phyloP scores from a whole-genome alignment of 2,888 invertebrate genomes.

The Drosophila meridiana region DNA sequence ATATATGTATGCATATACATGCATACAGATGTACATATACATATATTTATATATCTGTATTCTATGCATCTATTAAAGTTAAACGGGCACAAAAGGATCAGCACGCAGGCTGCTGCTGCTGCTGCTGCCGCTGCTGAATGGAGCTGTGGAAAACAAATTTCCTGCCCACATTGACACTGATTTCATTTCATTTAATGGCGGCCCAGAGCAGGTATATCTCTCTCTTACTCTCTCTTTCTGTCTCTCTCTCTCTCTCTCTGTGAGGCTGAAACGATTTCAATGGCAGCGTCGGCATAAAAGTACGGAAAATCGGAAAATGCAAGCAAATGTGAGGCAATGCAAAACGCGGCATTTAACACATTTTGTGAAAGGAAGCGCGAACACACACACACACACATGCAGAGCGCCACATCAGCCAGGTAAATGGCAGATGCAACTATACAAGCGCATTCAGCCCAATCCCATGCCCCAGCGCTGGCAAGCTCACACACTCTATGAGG shows the following conservation, averaged over 20 bases:
- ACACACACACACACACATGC: slow-evolving; percentile 7
- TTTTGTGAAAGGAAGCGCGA: slow-evolving; percentile 62
- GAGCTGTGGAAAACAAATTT: slow-evolving; percentile 60
- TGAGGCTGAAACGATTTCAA: slow-evolving; percentile 53
- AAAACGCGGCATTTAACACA: slow-evolving; percentile 80
- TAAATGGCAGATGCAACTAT: slow-evolving; percentile 29
- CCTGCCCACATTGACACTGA: slow-evolving; percentile 78
- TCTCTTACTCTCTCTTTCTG: background rate
- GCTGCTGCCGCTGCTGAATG: slow-evolving; percentile 21
- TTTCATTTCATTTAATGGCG: slow-evolving; percentile 67
- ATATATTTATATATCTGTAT: background rate
- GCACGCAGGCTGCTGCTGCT: slow-evolving; percentile 5
- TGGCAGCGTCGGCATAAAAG: slow-evolving; percentile 64
- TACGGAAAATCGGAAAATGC: slow-evolving; percentile 49
- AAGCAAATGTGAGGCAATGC: slow-evolving; percentile 64
- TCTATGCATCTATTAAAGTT: slow-evolving; percentile 22
- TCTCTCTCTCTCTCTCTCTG: background rate
- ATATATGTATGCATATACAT: background rate
- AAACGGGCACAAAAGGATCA: slow-evolving; percentile 10
- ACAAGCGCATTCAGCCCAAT: slow-evolving; percentile 19
- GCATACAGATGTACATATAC: background rate
- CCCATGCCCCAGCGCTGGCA: background rate
- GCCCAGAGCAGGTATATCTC: background rate
- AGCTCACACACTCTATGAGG: background rate
- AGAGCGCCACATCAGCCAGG: slow-evolving; percentile 34